These are phyloP conservation scores for Pseudolycoriella hygida DNA, from an alignment of 2,888 invertebrate species.

Conservation along the genomic window DNA sequence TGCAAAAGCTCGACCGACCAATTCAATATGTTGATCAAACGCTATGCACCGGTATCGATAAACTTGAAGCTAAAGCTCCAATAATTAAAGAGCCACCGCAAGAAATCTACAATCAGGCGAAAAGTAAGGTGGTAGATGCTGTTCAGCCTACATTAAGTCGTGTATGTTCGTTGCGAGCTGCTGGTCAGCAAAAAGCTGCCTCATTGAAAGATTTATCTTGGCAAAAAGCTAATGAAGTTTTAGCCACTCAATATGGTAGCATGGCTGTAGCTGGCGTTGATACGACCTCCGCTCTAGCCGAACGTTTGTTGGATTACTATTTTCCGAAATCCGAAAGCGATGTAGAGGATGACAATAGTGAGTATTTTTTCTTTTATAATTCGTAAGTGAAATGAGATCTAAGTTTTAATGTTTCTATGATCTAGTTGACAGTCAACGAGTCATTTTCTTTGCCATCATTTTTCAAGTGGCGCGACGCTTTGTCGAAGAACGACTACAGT, in stretches of 20 bases:
- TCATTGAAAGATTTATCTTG: constrained; percentile 49
- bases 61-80: constrained; percentile 45
- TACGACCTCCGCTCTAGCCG: constrained; percentile 46
- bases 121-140: constrained; percentile 37
- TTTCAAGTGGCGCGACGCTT: no score
- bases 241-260: constrained; percentile 49
- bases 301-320: constrained; percentile 56
- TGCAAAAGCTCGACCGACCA: constrained; percentile 34
- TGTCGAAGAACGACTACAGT: no score
- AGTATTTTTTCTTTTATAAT: constrained; percentile 6
- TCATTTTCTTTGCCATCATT: no score
- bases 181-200: constrained; percentile 37
- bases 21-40: constrained; percentile 44
- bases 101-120: constrained; percentile 36
- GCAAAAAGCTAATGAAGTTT: constrained; percentile 51
- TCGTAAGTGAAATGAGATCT: no score
- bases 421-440: no score
- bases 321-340: constrained; percentile 42
- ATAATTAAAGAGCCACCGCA: constrained; percentile 47
- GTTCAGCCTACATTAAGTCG: constrained; percentile 36
- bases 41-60: constrained; percentile 45
- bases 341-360: constrained; percentile 17
- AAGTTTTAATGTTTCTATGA: no score
- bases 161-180: constrained; percentile 29
- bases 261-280: constrained; percentile 49